A percentile compares a stretch with the other conserved stretches of the same genome.
Evolutionary conservation across 2,797 vertebrate species (phyloP).

Genomic region (Rousettus madagascariensis): DNA sequence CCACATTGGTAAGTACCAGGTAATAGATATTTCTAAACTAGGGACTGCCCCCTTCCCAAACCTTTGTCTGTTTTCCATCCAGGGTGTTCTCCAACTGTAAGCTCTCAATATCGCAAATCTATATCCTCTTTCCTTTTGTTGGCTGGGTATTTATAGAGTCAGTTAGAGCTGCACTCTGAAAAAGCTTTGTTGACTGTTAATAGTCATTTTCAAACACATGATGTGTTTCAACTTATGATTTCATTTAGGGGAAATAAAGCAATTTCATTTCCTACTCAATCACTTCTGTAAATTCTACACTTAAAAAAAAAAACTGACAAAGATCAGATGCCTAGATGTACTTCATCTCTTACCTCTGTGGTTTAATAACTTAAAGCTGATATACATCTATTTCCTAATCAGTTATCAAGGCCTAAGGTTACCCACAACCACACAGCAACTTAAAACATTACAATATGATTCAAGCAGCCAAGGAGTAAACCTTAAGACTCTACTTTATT

Average conservation of each 20-base stretch:
- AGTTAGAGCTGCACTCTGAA: not conserved
- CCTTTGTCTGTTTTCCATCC: not conserved
- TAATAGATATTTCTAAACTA: not conserved
- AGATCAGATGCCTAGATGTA: not conserved
- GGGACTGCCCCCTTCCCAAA: not conserved
- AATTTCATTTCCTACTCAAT: constrained; percentile 16
- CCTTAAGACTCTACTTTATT: not conserved
- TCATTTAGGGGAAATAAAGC: not conserved
- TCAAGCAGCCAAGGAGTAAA: not conserved
- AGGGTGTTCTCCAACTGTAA: not conserved
- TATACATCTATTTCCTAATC: not conserved
- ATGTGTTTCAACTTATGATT: not conserved
- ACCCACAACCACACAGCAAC: not conserved
- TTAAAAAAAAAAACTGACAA: constrained; percentile 10
- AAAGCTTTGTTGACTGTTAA: not conserved
- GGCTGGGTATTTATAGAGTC: not conserved
- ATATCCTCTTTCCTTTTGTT: not conserved
- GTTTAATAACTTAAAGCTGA: constrained; percentile 23
- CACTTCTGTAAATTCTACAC: not conserved
- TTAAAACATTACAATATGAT: not conserved
- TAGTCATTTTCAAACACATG: not conserved
- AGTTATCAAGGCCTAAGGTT: not conserved
- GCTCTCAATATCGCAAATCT: not conserved
- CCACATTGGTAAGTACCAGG: not conserved
- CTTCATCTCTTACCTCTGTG: not conserved